Evolutionary conservation across 2,888 invertebrate species (phyloP).

Genomic region (Ephialtes manifestator): DNA sequence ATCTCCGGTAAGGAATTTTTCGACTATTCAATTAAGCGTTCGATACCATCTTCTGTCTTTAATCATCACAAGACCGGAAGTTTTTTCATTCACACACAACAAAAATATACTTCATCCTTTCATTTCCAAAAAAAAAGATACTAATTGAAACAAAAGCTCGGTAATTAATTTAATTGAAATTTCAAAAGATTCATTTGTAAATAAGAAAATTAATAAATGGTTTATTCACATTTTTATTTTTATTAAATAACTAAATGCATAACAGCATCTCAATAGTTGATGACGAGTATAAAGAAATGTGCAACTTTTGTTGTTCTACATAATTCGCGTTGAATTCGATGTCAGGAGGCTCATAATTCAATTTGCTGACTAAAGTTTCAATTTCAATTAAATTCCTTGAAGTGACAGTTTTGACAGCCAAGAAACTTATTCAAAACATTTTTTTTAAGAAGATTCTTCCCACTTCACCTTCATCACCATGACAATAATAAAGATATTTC

Average conservation of each 20-base stretch:
- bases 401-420: neutral
- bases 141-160: no score
- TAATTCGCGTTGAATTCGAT: neutral
- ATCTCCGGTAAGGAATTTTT: slow-evolving; percentile 8
- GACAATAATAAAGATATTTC: slow-evolving; percentile 84
- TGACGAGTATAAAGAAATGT: neutral
- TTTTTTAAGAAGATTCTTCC: neutral
- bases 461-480: slow-evolving; percentile 72
- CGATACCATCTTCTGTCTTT: neutral
- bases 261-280: neutral
- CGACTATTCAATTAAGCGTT: neutral
- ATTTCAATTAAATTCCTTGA: neutral
- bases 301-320: neutral
- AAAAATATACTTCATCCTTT: no score
- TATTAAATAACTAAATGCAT: neutral
- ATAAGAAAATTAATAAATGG: no score
- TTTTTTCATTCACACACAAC: neutral
- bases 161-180: no score
- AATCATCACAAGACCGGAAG: neutral
- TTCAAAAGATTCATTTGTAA: no score
- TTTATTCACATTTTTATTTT: neutral
- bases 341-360: neutral
- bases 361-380: neutral
- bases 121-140: no score
- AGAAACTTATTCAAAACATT: neutral